Conservation (phyloP, 2,797 vertebrate genomes). For the Lutjanus argentimaculatus region DNA sequence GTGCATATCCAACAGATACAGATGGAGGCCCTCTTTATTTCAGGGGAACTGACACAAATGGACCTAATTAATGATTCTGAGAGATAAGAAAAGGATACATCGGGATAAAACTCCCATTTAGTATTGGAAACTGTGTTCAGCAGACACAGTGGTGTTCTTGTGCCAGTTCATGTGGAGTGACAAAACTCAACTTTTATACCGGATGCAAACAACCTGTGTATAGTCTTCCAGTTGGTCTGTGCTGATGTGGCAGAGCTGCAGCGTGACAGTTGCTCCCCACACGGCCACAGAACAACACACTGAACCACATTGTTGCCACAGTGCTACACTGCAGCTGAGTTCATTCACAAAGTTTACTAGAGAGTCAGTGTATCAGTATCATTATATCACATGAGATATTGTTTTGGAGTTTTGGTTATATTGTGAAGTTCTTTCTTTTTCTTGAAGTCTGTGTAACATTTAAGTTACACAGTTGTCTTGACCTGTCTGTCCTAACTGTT, state of each 20-base stretch:
- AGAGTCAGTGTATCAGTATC: neutral
- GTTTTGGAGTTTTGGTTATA: neutral
- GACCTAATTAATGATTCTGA: no score
- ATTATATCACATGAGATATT: neutral
- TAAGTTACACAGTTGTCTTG: neutral
- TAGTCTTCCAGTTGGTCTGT: slow-evolving; percentile 2
- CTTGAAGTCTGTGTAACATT: neutral
- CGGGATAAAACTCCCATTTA: neutral
- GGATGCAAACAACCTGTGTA: no score
- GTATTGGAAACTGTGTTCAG: slow-evolving; percentile 3
- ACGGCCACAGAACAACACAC: neutral
- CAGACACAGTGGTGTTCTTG: neutral
- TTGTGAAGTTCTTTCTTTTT: neutral
- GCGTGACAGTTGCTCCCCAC: neutral
- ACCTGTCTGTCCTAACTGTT: neutral
- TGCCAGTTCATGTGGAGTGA: neutral
- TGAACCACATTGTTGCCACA: neutral
- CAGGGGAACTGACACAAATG: neutral
- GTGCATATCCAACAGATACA: neutral
- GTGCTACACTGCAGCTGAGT: neutral
- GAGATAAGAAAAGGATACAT: neutral
- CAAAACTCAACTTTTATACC: neutral
- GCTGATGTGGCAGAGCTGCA: neutral
- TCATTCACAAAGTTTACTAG: neutral
- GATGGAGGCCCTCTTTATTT: neutral